These are phyloP conservation scores for Echinometra lucunter DNA, from an alignment of 53 echinoderm and acorn worm genomes.

Conservation along the genomic window DNA sequence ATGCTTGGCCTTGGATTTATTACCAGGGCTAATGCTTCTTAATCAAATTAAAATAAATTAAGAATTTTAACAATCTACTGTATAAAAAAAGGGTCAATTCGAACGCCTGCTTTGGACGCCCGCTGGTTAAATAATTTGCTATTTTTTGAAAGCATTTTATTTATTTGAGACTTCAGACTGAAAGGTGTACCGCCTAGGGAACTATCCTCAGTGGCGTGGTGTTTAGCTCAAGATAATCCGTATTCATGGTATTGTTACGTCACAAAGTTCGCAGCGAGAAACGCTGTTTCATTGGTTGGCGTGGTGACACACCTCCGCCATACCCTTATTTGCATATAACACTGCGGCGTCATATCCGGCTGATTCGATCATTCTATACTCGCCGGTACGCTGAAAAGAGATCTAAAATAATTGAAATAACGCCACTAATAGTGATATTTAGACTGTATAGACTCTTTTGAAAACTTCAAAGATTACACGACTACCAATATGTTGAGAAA, in stretches of 20 bases:
- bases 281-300: slow-evolving; percentile 59
- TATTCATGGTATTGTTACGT: slow-evolving; percentile 22
- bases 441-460: neutral
- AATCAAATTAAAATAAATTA: no score
- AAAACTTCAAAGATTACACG: neutral
- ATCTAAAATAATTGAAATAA: slow-evolving; percentile 2
- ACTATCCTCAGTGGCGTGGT: neutral
- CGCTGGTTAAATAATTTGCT: no score
- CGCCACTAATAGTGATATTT: neutral
- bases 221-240: neutral
- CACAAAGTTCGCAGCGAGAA: slow-evolving; percentile 28
- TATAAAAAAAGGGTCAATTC: no score
- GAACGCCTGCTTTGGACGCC: no score
- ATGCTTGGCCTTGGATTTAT: no score
- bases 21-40: no score
- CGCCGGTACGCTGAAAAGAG: neutral
- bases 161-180: no score
- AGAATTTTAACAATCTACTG: no score
- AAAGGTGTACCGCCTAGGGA: no score
- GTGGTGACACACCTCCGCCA: slow-evolving; percentile 70
- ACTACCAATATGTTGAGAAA: slow-evolving; percentile 75
- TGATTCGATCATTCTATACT: neutral
- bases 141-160: no score
- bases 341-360: slow-evolving; percentile 36
- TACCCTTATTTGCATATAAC: slow-evolving; percentile 68